A percentile compares a stretch with the other conserved stretches of the same genome.
phyloP scores from a whole-genome alignment of 2,888 invertebrate genomes.

The Acanthosepion lycidas region DNA sequence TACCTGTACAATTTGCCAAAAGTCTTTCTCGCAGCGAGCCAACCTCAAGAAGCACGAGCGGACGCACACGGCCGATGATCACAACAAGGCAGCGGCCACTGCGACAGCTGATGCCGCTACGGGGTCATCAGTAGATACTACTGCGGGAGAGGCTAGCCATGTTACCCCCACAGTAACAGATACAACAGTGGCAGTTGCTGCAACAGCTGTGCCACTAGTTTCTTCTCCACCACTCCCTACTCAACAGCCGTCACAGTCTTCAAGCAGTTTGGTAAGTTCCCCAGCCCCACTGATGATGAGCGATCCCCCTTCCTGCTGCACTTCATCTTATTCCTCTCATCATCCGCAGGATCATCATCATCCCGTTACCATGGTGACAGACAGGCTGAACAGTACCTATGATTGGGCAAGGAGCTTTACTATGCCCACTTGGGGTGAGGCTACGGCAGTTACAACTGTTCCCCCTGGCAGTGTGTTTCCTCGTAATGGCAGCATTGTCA shows the following conservation, averaged over 20 bases:
- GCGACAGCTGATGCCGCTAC: background rate
- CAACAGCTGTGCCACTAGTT: background rate
- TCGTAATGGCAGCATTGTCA: constrained; percentile 41
- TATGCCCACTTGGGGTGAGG: background rate
- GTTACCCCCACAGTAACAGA: background rate
- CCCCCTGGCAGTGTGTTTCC: constrained; percentile 46
- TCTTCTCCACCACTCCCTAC: background rate
- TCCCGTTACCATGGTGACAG: background rate
- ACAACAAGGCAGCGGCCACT: background rate
- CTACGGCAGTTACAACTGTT: background rate
- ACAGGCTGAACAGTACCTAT: constrained; percentile 38
- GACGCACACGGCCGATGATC: constrained; percentile 1
- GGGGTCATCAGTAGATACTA: background rate
- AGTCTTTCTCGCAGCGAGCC: constrained; percentile 38
- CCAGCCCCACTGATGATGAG: background rate
- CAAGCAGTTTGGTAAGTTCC: background rate
- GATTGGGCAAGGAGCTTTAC: constrained; percentile 39
- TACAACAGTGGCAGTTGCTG: background rate
- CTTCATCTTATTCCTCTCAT: constrained; percentile 24
- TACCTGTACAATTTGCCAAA: background rate
- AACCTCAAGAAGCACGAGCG: constrained; percentile 43
- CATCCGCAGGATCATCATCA: background rate
- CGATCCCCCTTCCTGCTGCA: background rate
- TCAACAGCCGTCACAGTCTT: background rate
- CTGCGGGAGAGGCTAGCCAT: background rate